Percentiles rank a stretch among this genome's conserved stretches.
phyloP scores from a whole-genome alignment of 2,888 invertebrate genomes.

The Lasioglossum calceatum region DNA sequence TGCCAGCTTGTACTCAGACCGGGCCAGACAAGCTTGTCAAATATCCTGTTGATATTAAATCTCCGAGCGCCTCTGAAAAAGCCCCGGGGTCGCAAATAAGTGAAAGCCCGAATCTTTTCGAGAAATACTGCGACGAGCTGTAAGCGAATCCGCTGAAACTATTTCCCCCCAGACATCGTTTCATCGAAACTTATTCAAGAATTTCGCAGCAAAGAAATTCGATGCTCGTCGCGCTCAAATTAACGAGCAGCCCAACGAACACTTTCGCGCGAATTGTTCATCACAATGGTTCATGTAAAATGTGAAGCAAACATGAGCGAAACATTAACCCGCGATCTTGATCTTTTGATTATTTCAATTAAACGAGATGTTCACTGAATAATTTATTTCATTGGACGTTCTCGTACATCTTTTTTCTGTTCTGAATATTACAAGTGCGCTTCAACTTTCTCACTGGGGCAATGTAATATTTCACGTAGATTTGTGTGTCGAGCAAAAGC shows the following conservation, averaged over 20 bases:
- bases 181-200: constrained; percentile 5
- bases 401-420: neutral
- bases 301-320: neutral
- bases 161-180: neutral
- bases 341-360: neutral
- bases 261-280: neutral
- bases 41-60: constrained; percentile 60
- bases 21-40: constrained; percentile 42
- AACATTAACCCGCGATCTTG: neutral
- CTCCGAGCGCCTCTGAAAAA: constrained; percentile 37
- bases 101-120: constrained; percentile 26
- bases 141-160: neutral
- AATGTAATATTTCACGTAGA: constrained; percentile 6
- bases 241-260: neutral
- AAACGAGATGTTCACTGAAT: neutral
- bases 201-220: neutral
- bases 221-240: neutral
- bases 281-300: neutral
- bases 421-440: neutral
- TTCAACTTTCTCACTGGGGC: neutral
- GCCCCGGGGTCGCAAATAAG: constrained; percentile 30
- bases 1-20: constrained; percentile 23
- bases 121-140: neutral
- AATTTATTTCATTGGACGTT: neutral
- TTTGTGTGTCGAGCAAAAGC: neutral